Base-by-base conservation (phyloP, 1,140 invertebrate genomes). In the Muscidifurax raptorellus region DNA sequence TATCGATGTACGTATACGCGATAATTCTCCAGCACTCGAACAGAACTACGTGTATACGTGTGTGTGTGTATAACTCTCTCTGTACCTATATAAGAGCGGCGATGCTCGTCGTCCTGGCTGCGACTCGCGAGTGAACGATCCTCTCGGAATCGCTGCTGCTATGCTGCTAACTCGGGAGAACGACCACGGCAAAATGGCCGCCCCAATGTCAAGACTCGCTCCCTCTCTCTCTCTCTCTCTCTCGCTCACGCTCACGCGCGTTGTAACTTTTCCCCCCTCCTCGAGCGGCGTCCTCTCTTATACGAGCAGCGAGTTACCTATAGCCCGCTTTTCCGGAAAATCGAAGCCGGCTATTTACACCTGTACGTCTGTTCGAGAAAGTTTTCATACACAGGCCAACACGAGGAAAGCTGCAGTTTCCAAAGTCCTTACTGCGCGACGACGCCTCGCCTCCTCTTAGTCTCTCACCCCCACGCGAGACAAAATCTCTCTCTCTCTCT, bases 141-240 rank as follows among this genome's bases (percentile, higher is more conserved):
- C 12, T 77, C 81, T 77, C 67, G 66, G 77, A 71, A 77, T 72
- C 52, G 82, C 27, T 75, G 52, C 64, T 78, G 47, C 75, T 90
- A 90, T 92, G 88, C 88, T 86, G 90, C 91, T 92, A 87, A 90
- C 90, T 86, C 86, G 87, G 88, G 88, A 91, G 79, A 76, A 36
- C 71, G 84, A 80, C 74, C 88, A 91, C 88, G 90, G 88, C 90
- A 92, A 92, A 91, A 92, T 92, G 91, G 91, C 91, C 90, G 91
- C 89, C 86, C 89, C 91, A 91, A 91, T 91, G 90, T 92, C 91
- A 91, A 91, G 88, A 88, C 85, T 85, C 86, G 86, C 86, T 88
- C 84, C 81, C 36, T 83, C 76, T 66, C 36, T 83, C n/a, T 77
- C 47, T 80, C 59, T 85, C 52, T 44, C 40, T 82, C 36, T 59